phyloP scores from a whole-genome alignment of 2,888 invertebrate genomes.

The Erynnis tages region DNA sequence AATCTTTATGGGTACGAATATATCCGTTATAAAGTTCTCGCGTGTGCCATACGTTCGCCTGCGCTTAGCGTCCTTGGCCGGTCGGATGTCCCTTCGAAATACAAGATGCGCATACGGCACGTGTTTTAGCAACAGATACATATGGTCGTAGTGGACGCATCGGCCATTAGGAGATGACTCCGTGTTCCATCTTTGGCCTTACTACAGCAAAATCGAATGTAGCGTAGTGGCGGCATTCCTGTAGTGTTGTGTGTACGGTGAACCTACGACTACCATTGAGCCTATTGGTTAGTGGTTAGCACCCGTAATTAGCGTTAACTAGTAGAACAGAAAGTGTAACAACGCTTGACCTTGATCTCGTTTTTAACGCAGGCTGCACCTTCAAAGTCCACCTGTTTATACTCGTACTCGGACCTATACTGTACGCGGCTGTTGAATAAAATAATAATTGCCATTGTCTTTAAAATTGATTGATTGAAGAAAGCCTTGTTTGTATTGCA shows the following conservation, averaged over 20 bases:
- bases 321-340: conserved; percentile 60
- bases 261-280: neutral
- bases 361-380: conserved; percentile 46
- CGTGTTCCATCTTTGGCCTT: conserved; percentile 12
- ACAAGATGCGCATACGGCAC: conserved; percentile 42
- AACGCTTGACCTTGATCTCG: conserved; percentile 66
- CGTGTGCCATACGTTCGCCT: conserved; percentile 51
- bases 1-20: conserved; percentile 37
- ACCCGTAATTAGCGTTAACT: conserved; percentile 58
- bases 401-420: conserved; percentile 32
- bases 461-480: neutral
- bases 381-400: conserved; percentile 54
- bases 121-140: conserved; percentile 35
- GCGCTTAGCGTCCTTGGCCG: conserved; percentile 58
- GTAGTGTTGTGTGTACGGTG: neutral
- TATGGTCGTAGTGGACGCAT: conserved; percentile 23
- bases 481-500: too few relatives aligned
- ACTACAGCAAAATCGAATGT: neutral
- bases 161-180: conserved; percentile 23
- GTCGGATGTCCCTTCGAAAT: conserved; percentile 57
- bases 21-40: conserved; percentile 50
- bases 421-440: conserved; percentile 38
- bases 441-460: conserved; percentile 32
- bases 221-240: conserved; percentile 3
- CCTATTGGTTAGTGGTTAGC: conserved; percentile 44